Evolutionary conservation across 2,888 invertebrate species (phyloP), one percentile per base, ranked within the genome.

Genomic region (Hemithea aestivaria): DNA sequence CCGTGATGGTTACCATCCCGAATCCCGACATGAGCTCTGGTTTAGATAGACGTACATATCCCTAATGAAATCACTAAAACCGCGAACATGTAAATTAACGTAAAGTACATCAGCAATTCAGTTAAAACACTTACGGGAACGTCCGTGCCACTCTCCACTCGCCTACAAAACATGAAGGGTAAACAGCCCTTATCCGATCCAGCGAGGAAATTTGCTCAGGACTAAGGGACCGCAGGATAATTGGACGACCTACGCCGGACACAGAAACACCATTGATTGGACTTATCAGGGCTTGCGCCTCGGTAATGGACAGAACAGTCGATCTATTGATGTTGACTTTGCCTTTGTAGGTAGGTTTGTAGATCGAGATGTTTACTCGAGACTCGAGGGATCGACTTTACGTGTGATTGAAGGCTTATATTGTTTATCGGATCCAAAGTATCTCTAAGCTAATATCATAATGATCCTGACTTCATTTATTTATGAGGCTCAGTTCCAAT

Each of bases 31-130:
- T 48, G 46, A 53, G 37, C 42, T 16, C 57, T 66, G 60, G 66
- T 68, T 70, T 57, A 59, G 55, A 60, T 49, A 56, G 62, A 63
- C 65, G 57, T 57, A 46, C 61, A 63, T 65, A 56, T 58, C 45
- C 55, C 58, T 68, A 67, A 73, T 73, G 65, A 66, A 70, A 71
- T 70, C 62, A 62, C 51, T 52, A 51, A 62, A 59, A 54, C 51
- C 56, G 25, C 51, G 51, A 50, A 62, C 48, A 53, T 70, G 65
- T 56, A 64, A 69, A 72, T 70, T 60, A 56, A 57, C 53, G 50
- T 51, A 49, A 56, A 53, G 48, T 57, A 54, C 56, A 61, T 66
- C 52, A 58, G 51, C 53, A 64, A 64, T 66, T 62, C 48, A 53
- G 54, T 58, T 53, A 58, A 53, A 55, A 53, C 45, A 44, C 46